Evolutionary conservation across 2,113 vertebrate species (phyloP), one percentile per base, ranked within the genome.

Genomic region (Clarias macrocephalus): DNA sequence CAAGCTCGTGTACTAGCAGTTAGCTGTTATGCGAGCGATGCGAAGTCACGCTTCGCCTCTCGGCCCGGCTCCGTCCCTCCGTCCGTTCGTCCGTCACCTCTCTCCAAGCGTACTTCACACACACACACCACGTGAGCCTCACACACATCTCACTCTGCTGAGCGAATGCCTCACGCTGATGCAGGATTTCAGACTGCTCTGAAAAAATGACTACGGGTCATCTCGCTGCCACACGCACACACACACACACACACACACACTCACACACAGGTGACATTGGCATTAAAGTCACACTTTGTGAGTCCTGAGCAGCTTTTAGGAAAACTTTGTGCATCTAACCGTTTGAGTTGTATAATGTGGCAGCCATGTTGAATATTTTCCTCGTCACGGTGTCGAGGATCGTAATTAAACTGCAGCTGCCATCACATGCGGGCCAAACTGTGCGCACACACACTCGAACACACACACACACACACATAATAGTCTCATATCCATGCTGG

Each of bases 381-480:
- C 73, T 42, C 52, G n/a, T 80, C 70, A 83, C 54, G 48, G 60
- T 48, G 60, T 79, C 11, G 72, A 88, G 73, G 65, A 80, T 70
- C 28, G 65, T 77, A 86, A 90, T 90, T 86, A 86, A 88, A 76
- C 63, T 77, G 80, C 86, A 88, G 72, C 88, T 90, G 86, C 30
- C 48, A 62, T 48, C 10, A 60, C 70, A 80, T 70, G 18, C 62
- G 85, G 59, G 85, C 76, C n/a, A 54, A 62, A 86, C 48, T 48
- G 48, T 48, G 80, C 8, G 7, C 84, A 52, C 72, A 19, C 37
- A 48, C 59, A n/a, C 37, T n/a, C 60, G 66, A 60, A 52, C 60
- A 52, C 62, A 82, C 80, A n/a, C 81, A 83, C 63, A 83, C 5
- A 66, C 37, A 52, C 21, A 76, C 73, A 77, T 25, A 10, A 25